Evolutionary conservation across 2,888 invertebrate species (phyloP).

Genomic region (Drosophila cracens): DNA sequence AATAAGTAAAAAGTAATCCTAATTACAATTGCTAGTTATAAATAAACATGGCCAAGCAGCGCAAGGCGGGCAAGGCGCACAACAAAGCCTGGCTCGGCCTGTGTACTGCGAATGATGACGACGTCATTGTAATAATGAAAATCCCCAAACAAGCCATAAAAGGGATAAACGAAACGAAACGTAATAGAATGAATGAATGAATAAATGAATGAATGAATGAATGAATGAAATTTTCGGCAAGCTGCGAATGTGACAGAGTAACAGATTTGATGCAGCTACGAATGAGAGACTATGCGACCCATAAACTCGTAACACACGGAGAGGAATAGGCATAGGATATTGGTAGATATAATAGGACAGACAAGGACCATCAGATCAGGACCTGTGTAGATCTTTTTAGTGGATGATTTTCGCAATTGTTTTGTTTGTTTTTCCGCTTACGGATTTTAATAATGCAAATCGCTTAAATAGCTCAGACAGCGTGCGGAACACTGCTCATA

Average conservation of each 20-base stretch:
- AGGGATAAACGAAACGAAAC: conserved; percentile 73
- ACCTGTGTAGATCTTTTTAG: conserved; percentile 43
- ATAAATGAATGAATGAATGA: conserved; percentile 56
- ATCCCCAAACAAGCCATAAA: conserved; percentile 80
- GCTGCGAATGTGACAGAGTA: conserved; percentile 64
- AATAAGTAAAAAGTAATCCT: conserved; percentile 80
- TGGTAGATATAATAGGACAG: not conserved
- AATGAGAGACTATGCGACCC: conserved; percentile 12
- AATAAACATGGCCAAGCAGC: conserved; percentile 73
- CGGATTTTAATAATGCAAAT: conserved; percentile 70
- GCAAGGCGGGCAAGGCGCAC: conserved; percentile 6
- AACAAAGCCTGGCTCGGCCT: conserved; percentile 24
- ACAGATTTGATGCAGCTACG: conserved; percentile 57
- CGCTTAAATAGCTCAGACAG: conserved; percentile 71
- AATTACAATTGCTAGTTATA: conserved; percentile 80
- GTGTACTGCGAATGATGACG: conserved; percentile 32
- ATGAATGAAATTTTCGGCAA: conserved; percentile 63
- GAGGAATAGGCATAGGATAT: conserved; percentile 2
- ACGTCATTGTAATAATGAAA: conserved; percentile 75
- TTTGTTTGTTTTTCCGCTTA: conserved; percentile 53
- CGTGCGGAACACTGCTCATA: conserved; percentile 43
- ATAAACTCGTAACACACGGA: not conserved
- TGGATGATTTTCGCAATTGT: conserved; percentile 44
- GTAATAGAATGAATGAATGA: conserved; percentile 45
- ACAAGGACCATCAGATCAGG: conserved; percentile 30